A percentile compares a stretch with the other conserved stretches of the same genome.
Conservation (phyloP, 2,797 vertebrate genomes). For the Decapterus maruadsi region DNA sequence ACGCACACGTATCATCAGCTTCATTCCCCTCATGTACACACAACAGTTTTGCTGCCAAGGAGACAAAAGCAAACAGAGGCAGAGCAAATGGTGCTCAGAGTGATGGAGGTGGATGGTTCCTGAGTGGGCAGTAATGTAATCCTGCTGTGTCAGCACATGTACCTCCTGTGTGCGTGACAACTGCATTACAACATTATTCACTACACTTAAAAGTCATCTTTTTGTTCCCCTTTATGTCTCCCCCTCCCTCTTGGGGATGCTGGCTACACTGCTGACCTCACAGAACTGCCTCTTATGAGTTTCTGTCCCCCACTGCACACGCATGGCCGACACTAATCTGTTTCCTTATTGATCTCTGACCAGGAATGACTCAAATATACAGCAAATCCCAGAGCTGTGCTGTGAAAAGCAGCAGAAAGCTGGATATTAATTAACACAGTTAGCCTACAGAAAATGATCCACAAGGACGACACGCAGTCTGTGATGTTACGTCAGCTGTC, state of each 20-base stretch:
- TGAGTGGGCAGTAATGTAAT: constrained; percentile 31
- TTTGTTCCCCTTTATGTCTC: background rate
- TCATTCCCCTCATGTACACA: constrained; percentile 28
- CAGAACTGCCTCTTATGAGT: constrained; percentile 10
- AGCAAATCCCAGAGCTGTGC: constrained; percentile 5
- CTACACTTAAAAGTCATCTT: constrained; percentile 8
- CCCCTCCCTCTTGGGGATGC: background rate
- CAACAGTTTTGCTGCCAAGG: constrained; percentile 12
- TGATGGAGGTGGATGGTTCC: constrained; percentile 27
- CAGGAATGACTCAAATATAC: background rate
- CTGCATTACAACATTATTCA: constrained; percentile 29
- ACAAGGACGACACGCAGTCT: background rate
- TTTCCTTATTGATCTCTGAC: constrained; percentile 45
- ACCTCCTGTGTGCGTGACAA: constrained; percentile 14
- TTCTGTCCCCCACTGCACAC: constrained; percentile 15
- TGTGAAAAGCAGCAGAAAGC: background rate
- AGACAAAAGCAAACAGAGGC: constrained; percentile 8
- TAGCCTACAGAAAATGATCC: background rate
- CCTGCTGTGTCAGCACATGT: constrained; percentile 49
- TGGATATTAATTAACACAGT: background rate
- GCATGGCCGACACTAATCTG: constrained; percentile 5
- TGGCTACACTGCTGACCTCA: constrained; percentile 21
- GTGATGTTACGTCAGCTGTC: background rate
- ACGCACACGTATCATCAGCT: background rate
- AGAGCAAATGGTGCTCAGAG: constrained; percentile 20